Base-by-base conservation (phyloP, 1,140 invertebrate species). In the Trachymyrmex septentrionalis region DNA sequence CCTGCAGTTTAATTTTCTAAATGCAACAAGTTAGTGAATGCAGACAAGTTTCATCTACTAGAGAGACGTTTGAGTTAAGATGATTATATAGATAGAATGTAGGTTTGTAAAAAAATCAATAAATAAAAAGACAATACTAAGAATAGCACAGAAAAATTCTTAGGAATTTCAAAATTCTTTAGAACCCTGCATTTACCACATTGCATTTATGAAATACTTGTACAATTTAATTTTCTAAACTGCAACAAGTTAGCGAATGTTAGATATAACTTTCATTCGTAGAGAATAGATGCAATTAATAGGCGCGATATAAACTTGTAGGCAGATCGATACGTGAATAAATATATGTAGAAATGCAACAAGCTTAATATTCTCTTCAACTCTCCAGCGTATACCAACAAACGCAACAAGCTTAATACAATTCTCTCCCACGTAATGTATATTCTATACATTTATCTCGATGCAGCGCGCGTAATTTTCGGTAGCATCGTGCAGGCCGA, bases 381-480 rank as follows among this genome's bases (percentile, higher is more conserved):
- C 16, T 72, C 16, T 72, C 34, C 66, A 16, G 14, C 16, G 21
- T 16, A 50, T 16, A 24, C 10, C 9, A 44, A 44, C 38, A 2
- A 44, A 44, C 2, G 38, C 38, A 44, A 44, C 38, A 44, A 44
- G 38, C 38, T 44, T 44, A 44, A 44, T 44, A 44, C 7, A 44
- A 44, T 44, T 44, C 38, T 44, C 38, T 44, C 38, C 38, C 12
- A 44, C 2, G 9, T 9, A 38, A 44, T 10, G 9, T 9, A 38
- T 38, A 38, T 38, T 7, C 34, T 7, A 38, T 48, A 48, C 48
- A 50, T 30, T 78, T 21, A 24, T 82, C 12, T 48, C 50, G 66
- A 57, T 71, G 64, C 76, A 34, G 21, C 24, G 27, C 66, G 34
- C 21, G 55, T 48, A 57, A 75, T 75, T 75, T 84, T 84, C n/a